Evolutionary conservation across 2,888 invertebrate genomes (phyloP), one percentile per base, ranked within the genome.

Genomic region (Anarsia innoxiella): DNA sequence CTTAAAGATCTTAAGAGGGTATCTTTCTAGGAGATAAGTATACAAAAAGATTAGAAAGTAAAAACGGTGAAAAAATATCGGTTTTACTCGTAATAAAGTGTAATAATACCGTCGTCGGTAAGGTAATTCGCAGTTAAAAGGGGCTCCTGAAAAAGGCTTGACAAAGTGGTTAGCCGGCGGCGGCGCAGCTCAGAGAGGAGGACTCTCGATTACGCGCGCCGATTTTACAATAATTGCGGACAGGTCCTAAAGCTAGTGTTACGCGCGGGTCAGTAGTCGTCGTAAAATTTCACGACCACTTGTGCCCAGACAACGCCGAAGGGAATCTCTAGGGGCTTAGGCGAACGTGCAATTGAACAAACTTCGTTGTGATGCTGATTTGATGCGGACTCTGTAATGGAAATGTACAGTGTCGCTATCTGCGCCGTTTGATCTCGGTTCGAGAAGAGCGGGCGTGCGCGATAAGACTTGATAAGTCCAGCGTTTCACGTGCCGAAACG

Each of bases 241-340:
- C 61, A 65, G 60, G 59, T 66, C 59, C 62, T 67, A 66, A 62
- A 63, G 66, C 63, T 60, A 66, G 66, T 64, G 66, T 59, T 64
- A 66, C 64, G 63, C 55, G 58, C 51, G 58, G 65, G 69, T 73
- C 68, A 70, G 71, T 68, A 68, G 71, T 64, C 56, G 50, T 69
- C 73, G 62, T 78, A 67, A 78, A 76, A 66, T 64, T 73, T 75
- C 64, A 74, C 58, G 72, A 74, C 59, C 67, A 58, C 62, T 68
- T 58, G 53, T 56, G 48, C 49, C 43, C 49, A 47, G 49, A 56
- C 55, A 52, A 47, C 45, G 53, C 55, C 49, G 51, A 59, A 62
- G 57, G 59, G 57, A 60, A 53, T 64, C 59, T 59, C 51, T 48
- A 53, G 49, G 54, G 49, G 40, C 50, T 44, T 44, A 34, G 43